Percentiles rank a stretch among this genome's conserved stretches.
phyloP scores from a whole-genome alignment of 2,797 vertebrate genomes.

The Eleutherodactylus coqui region DNA sequence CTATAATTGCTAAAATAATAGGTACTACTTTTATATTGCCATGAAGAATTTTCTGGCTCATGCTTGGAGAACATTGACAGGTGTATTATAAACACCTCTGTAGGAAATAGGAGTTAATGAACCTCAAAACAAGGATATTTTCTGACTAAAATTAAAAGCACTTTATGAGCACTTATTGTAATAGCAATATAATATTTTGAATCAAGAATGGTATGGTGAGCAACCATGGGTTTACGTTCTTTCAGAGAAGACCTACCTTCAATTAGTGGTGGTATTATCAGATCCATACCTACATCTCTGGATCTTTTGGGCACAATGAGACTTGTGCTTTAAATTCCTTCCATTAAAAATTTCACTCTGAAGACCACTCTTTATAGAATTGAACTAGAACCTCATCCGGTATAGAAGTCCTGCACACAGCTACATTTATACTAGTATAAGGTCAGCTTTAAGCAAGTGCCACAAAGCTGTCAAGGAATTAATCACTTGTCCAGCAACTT shows the following conservation, averaged over 20 bases:
- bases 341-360: too few species aligned
- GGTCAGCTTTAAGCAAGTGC: too few species aligned
- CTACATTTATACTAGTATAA: too few species aligned
- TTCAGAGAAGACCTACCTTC: not conserved
- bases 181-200: not conserved
- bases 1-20: slow-evolving; percentile 61
- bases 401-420: too few species aligned
- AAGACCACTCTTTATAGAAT: too few species aligned
- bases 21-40: slow-evolving; percentile 50
- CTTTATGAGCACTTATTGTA: slow-evolving; percentile 30
- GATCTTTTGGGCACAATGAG: too few species aligned
- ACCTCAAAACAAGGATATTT: slow-evolving; percentile 55
- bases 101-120: slow-evolving; percentile 26
- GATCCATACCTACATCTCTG: too few species aligned
- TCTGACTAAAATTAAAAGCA: slow-evolving; percentile 43
- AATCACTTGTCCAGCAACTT: too few species aligned
- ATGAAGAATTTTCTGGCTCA: slow-evolving; percentile 47
- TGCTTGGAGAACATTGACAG: slow-evolving; percentile 45
- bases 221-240: not conserved
- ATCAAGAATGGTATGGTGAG: not conserved
- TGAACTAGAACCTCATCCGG: too few species aligned
- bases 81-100: slow-evolving; percentile 37
- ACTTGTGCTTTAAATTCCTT: too few species aligned
- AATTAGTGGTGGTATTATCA: not conserved
- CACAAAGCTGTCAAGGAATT: too few species aligned